Evolutionary conservation across 2,888 invertebrate genomes (phyloP).

Genomic region (Synergus japonicus): DNA sequence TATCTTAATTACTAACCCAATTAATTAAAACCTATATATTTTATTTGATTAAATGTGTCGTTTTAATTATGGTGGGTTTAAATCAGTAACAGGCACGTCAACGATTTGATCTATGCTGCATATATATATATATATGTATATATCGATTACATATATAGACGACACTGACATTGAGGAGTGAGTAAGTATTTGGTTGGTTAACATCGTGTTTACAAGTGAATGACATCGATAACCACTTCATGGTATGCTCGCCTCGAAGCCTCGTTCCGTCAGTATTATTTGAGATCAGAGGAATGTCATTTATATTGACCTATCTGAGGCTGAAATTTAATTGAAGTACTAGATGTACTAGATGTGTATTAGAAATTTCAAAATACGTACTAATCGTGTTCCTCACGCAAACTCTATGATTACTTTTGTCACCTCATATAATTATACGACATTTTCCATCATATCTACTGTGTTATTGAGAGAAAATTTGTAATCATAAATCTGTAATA

Average conservation of each 20-base stretch:
- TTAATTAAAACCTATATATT: no score
- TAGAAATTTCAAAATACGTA: no score
- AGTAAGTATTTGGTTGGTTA: conserved; percentile 43
- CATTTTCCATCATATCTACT: neutral
- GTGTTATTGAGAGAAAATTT: no score
- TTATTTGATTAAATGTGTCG: no score
- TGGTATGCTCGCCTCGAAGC: conserved; percentile 55
- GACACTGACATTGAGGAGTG: conserved; percentile 1
- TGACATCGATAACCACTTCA: conserved; percentile 62
- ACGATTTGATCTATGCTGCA: conserved; percentile 47
- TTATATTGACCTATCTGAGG: neutral
- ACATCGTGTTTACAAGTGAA: conserved; percentile 63
- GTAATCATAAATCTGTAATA: neutral
- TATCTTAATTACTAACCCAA: no score
- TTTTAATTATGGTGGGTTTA: neutral
- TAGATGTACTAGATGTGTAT: no score
- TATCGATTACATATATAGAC: neutral
- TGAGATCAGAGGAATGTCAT: neutral
- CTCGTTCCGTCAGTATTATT: neutral
- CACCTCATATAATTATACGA: no score
- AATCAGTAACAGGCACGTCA: conserved; percentile 39
- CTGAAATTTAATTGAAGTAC: neutral
- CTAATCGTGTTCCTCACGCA: no score
- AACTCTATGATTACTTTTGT: no score
- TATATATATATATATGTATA: neutral